These are phyloP conservation scores for Tetragonula carbonaria DNA, from an alignment of 2,888 invertebrate genomes.

Conservation along the genomic window DNA sequence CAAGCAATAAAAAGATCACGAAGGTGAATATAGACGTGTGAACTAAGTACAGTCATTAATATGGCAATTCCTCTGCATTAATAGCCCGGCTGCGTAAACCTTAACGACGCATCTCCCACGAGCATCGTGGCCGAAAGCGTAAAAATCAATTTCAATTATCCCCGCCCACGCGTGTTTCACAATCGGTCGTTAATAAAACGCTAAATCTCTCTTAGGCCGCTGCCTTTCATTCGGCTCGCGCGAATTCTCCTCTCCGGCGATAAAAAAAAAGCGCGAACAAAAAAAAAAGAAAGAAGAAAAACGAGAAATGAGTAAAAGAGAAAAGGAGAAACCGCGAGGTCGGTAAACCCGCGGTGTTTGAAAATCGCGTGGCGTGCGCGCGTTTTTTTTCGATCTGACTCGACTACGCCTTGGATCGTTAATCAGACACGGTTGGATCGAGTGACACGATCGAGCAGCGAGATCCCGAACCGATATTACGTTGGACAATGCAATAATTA, in stretches of 20 bases:
- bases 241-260: neutral
- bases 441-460: slow-evolving; percentile 3
- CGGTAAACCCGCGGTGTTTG: neutral
- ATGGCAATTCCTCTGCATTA: neutral
- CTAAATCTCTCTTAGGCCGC: neutral
- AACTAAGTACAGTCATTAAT: neutral
- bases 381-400: neutral
- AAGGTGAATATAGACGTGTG: neutral
- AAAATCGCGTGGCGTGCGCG: neutral
- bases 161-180: neutral
- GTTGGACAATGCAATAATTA: slow-evolving; percentile 42
- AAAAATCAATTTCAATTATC: slow-evolving; percentile 1
- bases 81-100: neutral
- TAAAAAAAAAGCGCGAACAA: neutral
- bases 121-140: neutral
- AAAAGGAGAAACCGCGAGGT: neutral
- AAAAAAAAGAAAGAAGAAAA: neutral
- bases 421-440: neutral
- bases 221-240: neutral
- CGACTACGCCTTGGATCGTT: slow-evolving; percentile 8
- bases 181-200: slow-evolving; percentile 6
- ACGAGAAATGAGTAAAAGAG: neutral
- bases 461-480: slow-evolving; percentile 25
- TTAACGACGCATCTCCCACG: neutral
- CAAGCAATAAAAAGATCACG: neutral